Percentiles rank a stretch among this genome's conserved stretches.
Evolutionary conservation across 2,797 vertebrate species (phyloP).

Genomic region (Urocyon cinereoargenteus): DNA sequence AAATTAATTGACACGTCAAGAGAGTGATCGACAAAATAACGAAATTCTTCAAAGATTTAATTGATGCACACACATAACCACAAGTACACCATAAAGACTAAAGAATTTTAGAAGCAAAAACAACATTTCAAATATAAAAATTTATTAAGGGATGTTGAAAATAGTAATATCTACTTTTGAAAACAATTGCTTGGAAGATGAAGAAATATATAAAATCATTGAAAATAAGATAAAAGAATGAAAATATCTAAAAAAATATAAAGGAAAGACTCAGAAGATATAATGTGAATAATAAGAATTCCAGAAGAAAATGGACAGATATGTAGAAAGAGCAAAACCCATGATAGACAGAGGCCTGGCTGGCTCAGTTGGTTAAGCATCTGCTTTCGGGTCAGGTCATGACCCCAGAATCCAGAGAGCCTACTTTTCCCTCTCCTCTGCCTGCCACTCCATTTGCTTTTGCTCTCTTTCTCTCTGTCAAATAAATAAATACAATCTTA

Average conservation of each 20-base stretch:
- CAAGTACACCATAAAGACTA: too few species aligned
- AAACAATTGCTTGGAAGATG: neutral
- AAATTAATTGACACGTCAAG: neutral
- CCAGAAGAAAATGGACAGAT: neutral
- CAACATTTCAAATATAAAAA: neutral
- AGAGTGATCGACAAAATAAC: neutral
- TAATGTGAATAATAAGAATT: neutral
- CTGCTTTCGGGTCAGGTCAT: too few species aligned
- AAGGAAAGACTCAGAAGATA: neutral
- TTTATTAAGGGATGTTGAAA: neutral
- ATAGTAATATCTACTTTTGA: neutral
- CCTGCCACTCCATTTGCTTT: too few species aligned
- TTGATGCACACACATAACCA: rapidly evolving
- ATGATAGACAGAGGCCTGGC: too few species aligned
- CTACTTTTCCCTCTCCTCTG: too few species aligned
- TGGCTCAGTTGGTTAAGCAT: too few species aligned
- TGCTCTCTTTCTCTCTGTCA: too few species aligned
- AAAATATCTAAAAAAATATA: neutral
- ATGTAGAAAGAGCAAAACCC: neutral
- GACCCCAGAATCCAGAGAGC: too few species aligned
- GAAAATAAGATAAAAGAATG: neutral
- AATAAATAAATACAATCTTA: too few species aligned
- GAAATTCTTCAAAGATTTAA: neutral
- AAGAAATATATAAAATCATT: neutral
- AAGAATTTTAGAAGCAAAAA: neutral